Evolutionary conservation across 2,888 invertebrate species (phyloP).

Genomic region (Plemyria rubiginata): DNA sequence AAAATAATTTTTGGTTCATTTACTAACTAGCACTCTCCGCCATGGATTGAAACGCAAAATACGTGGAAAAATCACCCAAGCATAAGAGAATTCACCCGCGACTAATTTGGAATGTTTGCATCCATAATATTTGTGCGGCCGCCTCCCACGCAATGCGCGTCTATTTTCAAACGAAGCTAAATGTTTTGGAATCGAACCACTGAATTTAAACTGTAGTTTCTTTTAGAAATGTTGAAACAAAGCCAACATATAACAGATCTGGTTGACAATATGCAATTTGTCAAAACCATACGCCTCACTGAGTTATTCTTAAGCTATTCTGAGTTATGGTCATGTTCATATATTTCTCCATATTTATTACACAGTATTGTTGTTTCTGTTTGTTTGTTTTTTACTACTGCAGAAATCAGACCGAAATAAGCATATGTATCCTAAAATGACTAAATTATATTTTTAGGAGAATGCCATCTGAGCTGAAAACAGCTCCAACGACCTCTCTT

Average conservation of each 20-base stretch:
- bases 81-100: conserved; percentile 36
- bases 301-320: conserved; percentile 9
- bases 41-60: conserved; percentile 2
- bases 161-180: conserved; percentile 58
- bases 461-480: not conserved
- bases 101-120: conserved; percentile 67
- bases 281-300: conserved; percentile 24
- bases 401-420: too few species aligned
- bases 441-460: not conserved
- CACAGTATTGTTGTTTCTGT: not conserved
- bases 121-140: conserved; percentile 67
- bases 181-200: conserved; percentile 29
- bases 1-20: too few species aligned
- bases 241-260: conserved; percentile 36
- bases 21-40: too few species aligned
- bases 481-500: not conserved
- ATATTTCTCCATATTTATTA: not conserved
- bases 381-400: not conserved
- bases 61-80: conserved; percentile 18
- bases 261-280: conserved; percentile 35
- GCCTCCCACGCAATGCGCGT: conserved; percentile 67
- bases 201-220: conserved; percentile 29
- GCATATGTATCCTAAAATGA: too few species aligned
- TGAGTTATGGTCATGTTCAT: conserved; percentile 13
- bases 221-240: conserved; percentile 33